phyloP scores from a whole-genome alignment of 2,113 vertebrate species.

The Antigone vipio region DNA sequence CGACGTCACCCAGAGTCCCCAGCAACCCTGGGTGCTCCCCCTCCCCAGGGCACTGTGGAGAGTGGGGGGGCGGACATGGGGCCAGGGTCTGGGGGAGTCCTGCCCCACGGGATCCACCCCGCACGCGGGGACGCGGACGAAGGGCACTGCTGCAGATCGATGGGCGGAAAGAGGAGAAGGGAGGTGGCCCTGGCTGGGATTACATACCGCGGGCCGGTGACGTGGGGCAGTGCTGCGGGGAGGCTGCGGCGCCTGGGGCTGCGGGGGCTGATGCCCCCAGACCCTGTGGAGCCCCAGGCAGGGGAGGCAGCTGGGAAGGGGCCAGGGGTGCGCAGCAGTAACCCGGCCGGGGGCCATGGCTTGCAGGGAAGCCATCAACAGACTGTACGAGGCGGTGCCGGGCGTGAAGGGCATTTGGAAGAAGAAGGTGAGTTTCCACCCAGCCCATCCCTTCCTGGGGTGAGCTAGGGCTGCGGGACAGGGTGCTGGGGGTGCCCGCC shows the following conservation, averaged over 20 bases:
- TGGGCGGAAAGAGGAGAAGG: conserved; percentile 39
- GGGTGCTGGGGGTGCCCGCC: no score
- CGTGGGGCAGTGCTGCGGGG: not conserved
- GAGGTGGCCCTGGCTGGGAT: not conserved
- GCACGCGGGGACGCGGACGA: rapidly evolving
- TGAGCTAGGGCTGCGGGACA: not conserved
- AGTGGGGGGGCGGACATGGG: rapidly evolving
- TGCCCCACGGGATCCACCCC: not conserved
- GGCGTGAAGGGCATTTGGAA: conserved; percentile 91
- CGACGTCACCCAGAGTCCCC: rapidly evolving
- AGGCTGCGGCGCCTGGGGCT: rapidly evolving
- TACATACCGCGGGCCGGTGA: not conserved
- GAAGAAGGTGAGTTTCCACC: conserved; percentile 83
- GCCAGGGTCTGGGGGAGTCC: not conserved
- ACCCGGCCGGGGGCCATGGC: not conserved
- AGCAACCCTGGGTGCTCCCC: rapidly evolving
- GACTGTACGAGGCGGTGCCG: conserved; percentile 90
- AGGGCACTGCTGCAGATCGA: not conserved
- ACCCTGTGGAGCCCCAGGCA: rapidly evolving
- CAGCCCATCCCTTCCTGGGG: rapidly evolving
- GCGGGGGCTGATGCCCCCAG: not conserved
- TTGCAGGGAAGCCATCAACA: conserved; percentile 94
- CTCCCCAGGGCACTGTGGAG: rapidly evolving
- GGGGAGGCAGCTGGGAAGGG: not conserved
- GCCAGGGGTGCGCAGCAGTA: not conserved